Conservation (phyloP, 2,888 invertebrate species). For the Philhelius pedissequus region DNA sequence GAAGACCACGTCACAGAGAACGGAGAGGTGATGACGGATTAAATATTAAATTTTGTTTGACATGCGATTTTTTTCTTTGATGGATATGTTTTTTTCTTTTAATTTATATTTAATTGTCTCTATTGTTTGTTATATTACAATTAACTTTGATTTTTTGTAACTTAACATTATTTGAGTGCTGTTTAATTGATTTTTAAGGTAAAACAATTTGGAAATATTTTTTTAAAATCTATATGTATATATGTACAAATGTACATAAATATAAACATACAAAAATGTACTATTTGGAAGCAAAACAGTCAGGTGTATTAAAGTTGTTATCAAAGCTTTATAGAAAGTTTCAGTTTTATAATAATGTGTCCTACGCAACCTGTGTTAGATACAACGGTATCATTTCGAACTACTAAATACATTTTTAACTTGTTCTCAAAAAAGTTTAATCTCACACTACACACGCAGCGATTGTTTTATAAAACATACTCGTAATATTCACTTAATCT, state of each 20-base stretch:
- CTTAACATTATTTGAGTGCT: slow-evolving; percentile 35
- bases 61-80: slow-evolving; percentile 34
- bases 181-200: slow-evolving; percentile 31
- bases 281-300: too few relatives aligned
- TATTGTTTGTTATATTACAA: not conserved
- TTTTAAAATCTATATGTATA: not conserved
- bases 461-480: too few relatives aligned
- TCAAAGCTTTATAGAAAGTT: too few relatives aligned
- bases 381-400: too few relatives aligned
- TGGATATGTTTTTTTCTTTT: slow-evolving; percentile 49
- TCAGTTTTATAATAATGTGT: too few relatives aligned
- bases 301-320: too few relatives aligned
- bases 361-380: too few relatives aligned
- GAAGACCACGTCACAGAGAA: slow-evolving; percentile 77
- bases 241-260: not conserved
- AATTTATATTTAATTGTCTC: slow-evolving; percentile 14
- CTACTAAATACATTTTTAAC: too few relatives aligned
- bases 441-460: too few relatives aligned
- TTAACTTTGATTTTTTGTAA: slow-evolving; percentile 23
- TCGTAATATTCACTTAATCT: too few relatives aligned
- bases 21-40: slow-evolving; percentile 77
- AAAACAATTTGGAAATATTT: not conserved
- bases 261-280: too few relatives aligned
- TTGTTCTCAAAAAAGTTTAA: too few relatives aligned
- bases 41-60: slow-evolving; percentile 26